A percentile compares a stretch with the other conserved stretches of the same genome.
These are phyloP conservation scores for Drosophila suzukii DNA, from an alignment of 1,140 invertebrate species.

Conservation along the genomic window DNA sequence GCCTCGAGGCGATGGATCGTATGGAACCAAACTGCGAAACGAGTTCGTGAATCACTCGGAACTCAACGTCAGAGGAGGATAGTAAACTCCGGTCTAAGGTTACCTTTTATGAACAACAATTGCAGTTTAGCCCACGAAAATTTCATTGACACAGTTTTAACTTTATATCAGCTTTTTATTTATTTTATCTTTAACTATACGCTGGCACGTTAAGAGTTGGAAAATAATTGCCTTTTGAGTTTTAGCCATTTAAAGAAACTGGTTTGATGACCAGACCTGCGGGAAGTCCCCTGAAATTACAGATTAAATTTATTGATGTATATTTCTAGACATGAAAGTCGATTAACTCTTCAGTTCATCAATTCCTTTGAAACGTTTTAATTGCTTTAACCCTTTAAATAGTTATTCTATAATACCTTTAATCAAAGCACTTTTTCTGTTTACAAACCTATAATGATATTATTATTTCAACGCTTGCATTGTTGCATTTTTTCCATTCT, in stretches of 20 bases:
- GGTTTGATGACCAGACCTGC: conserved; percentile 21
- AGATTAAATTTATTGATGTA: background rate
- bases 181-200: conserved; percentile 8
- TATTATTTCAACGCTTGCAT: conserved; percentile 2
- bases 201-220: conserved; percentile 1
- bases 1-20: conserved; percentile 14
- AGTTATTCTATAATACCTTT: no score
- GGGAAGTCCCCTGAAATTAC: conserved; percentile 9
- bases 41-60: conserved; percentile 59
- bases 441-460: background rate
- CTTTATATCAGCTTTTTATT: conserved; percentile 21
- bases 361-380: no score
- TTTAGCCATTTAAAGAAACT: conserved; percentile 12
- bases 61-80: conserved; percentile 1
- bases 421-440: background rate
- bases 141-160: conserved; percentile 78
- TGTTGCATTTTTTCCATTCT: conserved; percentile 5
- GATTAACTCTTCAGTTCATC: background rate
- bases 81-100: conserved; percentile 20
- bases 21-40: conserved; percentile 47
- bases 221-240: conserved; percentile 10
- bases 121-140: conserved; percentile 67
- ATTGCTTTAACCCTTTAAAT: no score
- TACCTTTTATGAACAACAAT: conserved; percentile 47
- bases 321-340: background rate